Percentiles rank a stretch among this genome's conserved stretches.
Evolutionary conservation across 2,888 invertebrate genomes (phyloP).

Genomic region (Drymonia ruficornis): DNA sequence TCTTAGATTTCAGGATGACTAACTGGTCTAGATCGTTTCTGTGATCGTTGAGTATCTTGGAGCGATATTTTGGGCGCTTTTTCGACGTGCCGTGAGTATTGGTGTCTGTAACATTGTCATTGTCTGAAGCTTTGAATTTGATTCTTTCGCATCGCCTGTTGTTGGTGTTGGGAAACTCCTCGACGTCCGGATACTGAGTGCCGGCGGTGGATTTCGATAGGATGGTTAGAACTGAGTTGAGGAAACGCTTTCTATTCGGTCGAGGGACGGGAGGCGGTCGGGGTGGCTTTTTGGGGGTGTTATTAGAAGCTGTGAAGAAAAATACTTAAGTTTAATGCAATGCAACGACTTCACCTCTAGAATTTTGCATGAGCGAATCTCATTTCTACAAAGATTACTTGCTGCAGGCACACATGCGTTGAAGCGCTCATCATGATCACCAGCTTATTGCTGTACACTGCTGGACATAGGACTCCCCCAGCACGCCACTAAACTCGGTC

Average conservation of each 20-base stretch:
- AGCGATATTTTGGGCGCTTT: constrained; percentile 39
- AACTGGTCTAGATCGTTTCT: constrained; percentile 39
- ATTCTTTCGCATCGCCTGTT: constrained; percentile 9
- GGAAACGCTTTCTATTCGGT: constrained; percentile 49
- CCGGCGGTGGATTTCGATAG: constrained; percentile 57
- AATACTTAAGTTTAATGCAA: neutral
- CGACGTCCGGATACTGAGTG: constrained; percentile 54
- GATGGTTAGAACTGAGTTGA: constrained; percentile 54
- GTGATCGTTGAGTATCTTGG: constrained; percentile 41
- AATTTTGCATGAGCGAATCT: no score
- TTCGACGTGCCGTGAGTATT: constrained; percentile 6
- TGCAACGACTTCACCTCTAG: no score
- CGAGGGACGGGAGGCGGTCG: constrained; percentile 43
- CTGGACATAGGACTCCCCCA: no score
- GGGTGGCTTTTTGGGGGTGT: constrained; percentile 10
- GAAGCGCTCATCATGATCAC: no score
- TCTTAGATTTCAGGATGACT: constrained; percentile 51
- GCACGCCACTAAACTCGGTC: no score
- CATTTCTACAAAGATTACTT: no score
- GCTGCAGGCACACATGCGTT: no score
- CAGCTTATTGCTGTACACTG: no score
- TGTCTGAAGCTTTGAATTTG: constrained; percentile 11
- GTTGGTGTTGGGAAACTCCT: constrained; percentile 5
- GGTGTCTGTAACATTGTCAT: neutral
- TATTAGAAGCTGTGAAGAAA: neutral